Evolutionary conservation across 2,113 vertebrate species (phyloP).

Genomic region (Xiphorhynchus elegans): DNA sequence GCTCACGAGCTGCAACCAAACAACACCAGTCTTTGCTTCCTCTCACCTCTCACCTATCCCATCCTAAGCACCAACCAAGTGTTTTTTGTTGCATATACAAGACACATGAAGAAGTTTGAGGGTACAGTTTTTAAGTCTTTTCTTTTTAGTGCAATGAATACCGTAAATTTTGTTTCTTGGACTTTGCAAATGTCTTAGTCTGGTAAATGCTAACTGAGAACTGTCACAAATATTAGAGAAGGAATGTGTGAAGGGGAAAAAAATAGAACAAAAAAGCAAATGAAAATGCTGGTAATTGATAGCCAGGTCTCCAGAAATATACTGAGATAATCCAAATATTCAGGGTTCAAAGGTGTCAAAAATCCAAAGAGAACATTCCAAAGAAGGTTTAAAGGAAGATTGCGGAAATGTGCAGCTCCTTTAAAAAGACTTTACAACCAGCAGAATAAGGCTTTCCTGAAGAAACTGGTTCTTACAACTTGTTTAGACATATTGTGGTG

Average conservation of each 20-base stretch:
- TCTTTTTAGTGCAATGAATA: neutral
- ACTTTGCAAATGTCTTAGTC: neutral
- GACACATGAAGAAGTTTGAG: neutral
- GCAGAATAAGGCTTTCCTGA: neutral
- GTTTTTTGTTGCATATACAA: neutral
- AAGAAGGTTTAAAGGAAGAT: neutral
- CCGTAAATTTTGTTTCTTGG: neutral
- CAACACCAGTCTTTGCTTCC: neutral
- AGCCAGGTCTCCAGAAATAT: neutral
- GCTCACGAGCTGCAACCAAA: neutral
- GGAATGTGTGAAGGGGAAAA: neutral
- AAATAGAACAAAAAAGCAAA: neutral
- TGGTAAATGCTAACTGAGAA: rapidly evolving
- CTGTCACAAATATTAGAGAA: neutral
- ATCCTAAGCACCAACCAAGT: neutral
- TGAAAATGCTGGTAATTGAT: neutral
- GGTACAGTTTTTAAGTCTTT: neutral
- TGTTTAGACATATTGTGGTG: neutral
- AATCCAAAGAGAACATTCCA: neutral
- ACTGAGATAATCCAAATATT: neutral
- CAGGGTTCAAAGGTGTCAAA: neutral
- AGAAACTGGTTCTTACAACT: neutral
- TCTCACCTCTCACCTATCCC: neutral
- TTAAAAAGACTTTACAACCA: neutral
- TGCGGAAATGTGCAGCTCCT: neutral